A percentile compares a stretch with the other conserved stretches of the same genome.
Evolutionary conservation across 2,113 vertebrate genomes (phyloP).

Genomic region (Pogona vitticeps): DNA sequence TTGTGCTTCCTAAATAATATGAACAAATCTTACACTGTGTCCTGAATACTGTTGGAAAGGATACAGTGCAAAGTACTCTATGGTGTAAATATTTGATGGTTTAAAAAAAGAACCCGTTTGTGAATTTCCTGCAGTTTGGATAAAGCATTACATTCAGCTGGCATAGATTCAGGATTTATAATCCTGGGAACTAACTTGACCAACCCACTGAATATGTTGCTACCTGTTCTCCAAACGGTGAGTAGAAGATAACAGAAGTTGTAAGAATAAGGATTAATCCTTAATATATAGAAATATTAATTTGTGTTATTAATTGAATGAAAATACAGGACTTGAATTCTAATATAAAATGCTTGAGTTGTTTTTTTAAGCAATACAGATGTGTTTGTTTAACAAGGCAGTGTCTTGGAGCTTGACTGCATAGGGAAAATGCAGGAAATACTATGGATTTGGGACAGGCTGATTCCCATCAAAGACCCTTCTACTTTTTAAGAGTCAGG

Average conservation of each 20-base stretch:
- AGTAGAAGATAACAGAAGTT: conserved; percentile 67
- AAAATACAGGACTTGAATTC: background rate
- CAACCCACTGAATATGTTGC: conserved; percentile 95
- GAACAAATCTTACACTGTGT: background rate
- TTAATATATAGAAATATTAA: background rate
- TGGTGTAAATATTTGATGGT: background rate
- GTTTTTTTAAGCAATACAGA: background rate
- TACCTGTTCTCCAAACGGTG: conserved; percentile 92
- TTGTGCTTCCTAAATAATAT: background rate
- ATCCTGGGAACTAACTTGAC: conserved; percentile 95
- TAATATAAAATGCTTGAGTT: background rate
- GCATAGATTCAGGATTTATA: conserved; percentile 93
- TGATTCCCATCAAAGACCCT: too few relatives aligned
- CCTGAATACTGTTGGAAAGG: background rate
- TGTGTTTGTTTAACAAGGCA: background rate
- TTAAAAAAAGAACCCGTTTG: background rate
- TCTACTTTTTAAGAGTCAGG: too few relatives aligned
- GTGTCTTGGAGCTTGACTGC: too few relatives aligned
- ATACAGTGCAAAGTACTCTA: background rate
- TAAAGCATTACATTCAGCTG: conserved; percentile 94
- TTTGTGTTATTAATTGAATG: background rate
- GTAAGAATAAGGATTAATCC: background rate
- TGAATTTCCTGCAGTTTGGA: conserved; percentile 76
- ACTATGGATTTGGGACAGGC: too few relatives aligned
- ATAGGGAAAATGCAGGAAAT: too few relatives aligned